Percentiles rank a stretch among this genome's conserved stretches.
These are phyloP conservation scores for Teinopalpus imperialis DNA, from an alignment of 2,888 invertebrate species.

Conservation along the genomic window DNA sequence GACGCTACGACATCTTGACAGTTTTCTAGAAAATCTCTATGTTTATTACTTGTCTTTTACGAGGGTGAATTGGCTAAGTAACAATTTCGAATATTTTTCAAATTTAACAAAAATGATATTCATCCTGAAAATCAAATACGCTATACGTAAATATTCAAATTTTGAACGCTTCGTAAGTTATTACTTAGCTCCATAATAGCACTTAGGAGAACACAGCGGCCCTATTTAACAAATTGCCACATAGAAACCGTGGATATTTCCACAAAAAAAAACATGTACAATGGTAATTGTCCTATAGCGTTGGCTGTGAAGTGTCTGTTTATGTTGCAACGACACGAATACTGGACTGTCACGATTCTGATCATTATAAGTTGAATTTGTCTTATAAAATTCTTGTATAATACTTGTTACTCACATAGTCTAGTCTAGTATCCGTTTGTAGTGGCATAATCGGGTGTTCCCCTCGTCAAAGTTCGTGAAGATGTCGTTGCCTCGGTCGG, in stretches of 20 bases:
- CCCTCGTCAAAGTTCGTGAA: slow-evolving; percentile 27
- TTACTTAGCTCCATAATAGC: slow-evolving; percentile 14
- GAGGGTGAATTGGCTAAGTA: slow-evolving; percentile 24
- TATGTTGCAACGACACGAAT: slow-evolving; percentile 2
- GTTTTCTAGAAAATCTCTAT: not conserved
- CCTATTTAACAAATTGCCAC: slow-evolving; percentile 15
- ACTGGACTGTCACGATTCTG: too few relatives aligned
- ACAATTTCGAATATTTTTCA: not conserved
- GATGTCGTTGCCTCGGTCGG: slow-evolving; percentile 30
- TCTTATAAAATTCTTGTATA: too few relatives aligned
- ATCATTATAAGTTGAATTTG: too few relatives aligned
- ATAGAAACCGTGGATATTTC: not conserved
- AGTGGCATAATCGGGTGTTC: not conserved
- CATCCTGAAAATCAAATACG: not conserved
- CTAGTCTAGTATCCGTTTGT: slow-evolving; percentile 1
- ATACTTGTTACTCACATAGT: not conserved
- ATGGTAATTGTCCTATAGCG: slow-evolving; percentile 17
- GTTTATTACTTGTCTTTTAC: slow-evolving; percentile 18
- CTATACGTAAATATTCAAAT: too few relatives aligned
- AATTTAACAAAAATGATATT: not conserved
- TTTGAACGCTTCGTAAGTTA: slow-evolving; percentile 4
- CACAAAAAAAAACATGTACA: not conserved
- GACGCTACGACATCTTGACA: slow-evolving; percentile 6
- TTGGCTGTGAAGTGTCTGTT: slow-evolving; percentile 10
- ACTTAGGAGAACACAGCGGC: slow-evolving; percentile 15